A percentile compares a stretch with the other conserved stretches of the same genome.
Evolutionary conservation across 2,797 vertebrate genomes (phyloP).

Genomic region (Novumbra hubbsi): DNA sequence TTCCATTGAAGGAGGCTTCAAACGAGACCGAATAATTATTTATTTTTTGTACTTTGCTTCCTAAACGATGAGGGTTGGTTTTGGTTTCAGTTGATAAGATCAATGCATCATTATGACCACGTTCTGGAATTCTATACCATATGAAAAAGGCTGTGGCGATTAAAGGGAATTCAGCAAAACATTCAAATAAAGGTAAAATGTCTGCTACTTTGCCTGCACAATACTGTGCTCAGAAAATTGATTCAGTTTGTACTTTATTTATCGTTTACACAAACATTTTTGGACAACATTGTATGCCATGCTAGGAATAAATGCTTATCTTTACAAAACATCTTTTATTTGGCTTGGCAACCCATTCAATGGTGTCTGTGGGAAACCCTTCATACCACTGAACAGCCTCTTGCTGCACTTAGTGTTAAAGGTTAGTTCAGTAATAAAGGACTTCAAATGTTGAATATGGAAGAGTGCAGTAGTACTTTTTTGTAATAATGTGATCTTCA

Average conservation of each 20-base stretch:
- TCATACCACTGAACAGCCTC: neutral
- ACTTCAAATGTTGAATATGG: neutral
- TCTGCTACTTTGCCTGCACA: neutral
- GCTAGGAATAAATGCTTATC: neutral
- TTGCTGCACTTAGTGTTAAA: neutral
- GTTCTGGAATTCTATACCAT: neutral
- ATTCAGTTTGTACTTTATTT: neutral
- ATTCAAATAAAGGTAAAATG: neutral
- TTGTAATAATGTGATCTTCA: neutral
- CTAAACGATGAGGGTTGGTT: neutral
- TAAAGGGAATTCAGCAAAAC: neutral
- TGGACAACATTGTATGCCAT: too few species aligned
- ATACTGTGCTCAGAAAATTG: neutral
- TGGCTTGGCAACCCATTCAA: neutral
- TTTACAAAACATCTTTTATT: neutral
- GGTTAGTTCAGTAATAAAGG: neutral
- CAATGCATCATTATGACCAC: neutral
- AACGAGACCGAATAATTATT: neutral
- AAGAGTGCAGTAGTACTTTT: neutral
- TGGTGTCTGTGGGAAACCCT: neutral
- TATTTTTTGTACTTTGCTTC: conserved; percentile 1
- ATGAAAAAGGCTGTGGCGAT: neutral
- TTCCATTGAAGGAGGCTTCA: neutral
- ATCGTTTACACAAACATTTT: neutral
- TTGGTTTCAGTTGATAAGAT: neutral